A percentile compares a stretch with the other conserved stretches of the same genome.
Conservation (phyloP, 2,888 invertebrate species). For the Harpagoxenus sublaevis region DNA sequence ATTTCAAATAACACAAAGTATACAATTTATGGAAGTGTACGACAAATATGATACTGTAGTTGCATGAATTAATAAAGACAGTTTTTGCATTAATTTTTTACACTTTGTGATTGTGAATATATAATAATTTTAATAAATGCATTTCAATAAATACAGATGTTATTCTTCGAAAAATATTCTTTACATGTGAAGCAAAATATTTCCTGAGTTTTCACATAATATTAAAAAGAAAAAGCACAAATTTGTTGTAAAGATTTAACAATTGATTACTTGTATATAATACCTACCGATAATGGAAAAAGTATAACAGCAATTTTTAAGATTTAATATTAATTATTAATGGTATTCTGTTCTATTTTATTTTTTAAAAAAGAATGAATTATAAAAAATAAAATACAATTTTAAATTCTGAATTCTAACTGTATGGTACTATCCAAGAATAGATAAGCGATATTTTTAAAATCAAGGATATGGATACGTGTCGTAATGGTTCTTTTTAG, state of each 20-base stretch:
- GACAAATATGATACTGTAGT: not conserved
- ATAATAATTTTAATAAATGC: not conserved
- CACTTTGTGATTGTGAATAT: not conserved
- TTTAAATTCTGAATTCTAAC: not conserved
- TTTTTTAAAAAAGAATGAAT: not conserved
- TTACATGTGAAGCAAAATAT: not conserved
- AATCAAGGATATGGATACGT: not conserved
- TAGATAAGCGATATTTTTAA: not conserved
- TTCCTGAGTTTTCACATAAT: not conserved
- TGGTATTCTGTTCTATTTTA: not conserved
- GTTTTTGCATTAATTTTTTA: not conserved
- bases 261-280: not conserved
- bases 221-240: not conserved
- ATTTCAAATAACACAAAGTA: not conserved
- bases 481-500: not conserved
- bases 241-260: not conserved
- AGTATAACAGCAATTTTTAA: not conserved
- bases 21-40: not conserved
- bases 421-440: not conserved
- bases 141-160: not conserved
- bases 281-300: not conserved
- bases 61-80: not conserved
- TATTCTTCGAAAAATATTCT: not conserved
- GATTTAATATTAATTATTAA: not conserved
- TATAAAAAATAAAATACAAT: not conserved